These are phyloP conservation scores for Pemphigus obesinymphae DNA, from an alignment of 1,140 invertebrate species.

Conservation along the genomic window DNA sequence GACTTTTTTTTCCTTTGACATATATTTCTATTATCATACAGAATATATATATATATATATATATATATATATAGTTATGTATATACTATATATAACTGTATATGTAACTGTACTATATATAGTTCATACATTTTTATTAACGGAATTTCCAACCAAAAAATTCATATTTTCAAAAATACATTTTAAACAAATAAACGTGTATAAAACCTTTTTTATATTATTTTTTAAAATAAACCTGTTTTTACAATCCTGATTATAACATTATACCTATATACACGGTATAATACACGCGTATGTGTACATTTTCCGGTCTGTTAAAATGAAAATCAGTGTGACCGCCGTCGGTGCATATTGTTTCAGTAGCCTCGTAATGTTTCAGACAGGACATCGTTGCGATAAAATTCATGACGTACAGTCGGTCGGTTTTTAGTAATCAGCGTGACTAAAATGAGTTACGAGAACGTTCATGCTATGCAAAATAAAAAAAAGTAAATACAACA, in stretches of 20 bases:
- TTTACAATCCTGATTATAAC: too few species aligned
- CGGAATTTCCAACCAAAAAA: too few species aligned
- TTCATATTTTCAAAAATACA: too few species aligned
- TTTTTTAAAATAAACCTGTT: too few species aligned
- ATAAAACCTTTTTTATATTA: too few species aligned
- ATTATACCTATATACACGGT: too few species aligned
- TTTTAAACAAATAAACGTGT: too few species aligned
- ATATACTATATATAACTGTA: background rate
- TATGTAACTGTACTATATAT: background rate
- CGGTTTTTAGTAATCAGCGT: conserved; percentile 6
- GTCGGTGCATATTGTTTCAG: background rate
- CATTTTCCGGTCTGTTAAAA: conserved; percentile 35
- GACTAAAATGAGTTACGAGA: conserved; percentile 20
- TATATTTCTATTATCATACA: too few species aligned
- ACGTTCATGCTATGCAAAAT: background rate
- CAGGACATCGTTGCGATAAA: background rate
- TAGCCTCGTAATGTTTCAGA: background rate
- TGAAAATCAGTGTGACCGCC: conserved; percentile 7
- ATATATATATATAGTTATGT: background rate
- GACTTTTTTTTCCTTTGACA: too few species aligned
- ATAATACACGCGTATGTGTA: background rate
- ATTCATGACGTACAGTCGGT: background rate
- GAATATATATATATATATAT: too few species aligned
- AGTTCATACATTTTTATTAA: too few species aligned
- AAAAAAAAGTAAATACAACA: background rate